Conservation (phyloP, 2,113 vertebrate genomes). For the Craseonycteris thonglongyai region DNA sequence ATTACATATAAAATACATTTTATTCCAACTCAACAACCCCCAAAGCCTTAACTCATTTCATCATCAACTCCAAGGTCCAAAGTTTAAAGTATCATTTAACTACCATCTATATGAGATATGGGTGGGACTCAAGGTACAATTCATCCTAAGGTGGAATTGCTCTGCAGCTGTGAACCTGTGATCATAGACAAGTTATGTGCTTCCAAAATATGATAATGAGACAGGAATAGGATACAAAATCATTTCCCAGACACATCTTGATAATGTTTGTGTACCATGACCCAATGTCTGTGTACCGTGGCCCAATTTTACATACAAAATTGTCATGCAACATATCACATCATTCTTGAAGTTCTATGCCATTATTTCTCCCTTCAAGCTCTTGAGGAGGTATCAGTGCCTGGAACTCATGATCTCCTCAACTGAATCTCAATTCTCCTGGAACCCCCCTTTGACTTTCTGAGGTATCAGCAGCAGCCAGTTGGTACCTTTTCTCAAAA, state of each 20-base stretch:
- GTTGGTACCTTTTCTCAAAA: background rate
- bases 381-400: background rate
- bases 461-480: background rate
- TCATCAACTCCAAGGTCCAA: background rate
- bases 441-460: background rate
- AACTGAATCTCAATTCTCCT: background rate
- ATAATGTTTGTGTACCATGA: background rate
- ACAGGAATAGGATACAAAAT: background rate
- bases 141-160: background rate
- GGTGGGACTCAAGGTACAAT: background rate
- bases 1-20: background rate
- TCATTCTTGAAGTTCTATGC: background rate
- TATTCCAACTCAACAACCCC: background rate
- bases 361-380: background rate
- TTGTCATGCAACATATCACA: background rate
- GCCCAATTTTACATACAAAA: background rate
- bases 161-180: background rate
- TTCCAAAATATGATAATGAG: background rate
- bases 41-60: background rate
- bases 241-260: background rate
- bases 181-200: background rate
- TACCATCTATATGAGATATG: background rate
- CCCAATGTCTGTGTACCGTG: background rate
- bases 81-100: background rate
- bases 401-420: background rate